A percentile compares a stretch with the other conserved stretches of the same genome.
These are phyloP conservation scores for Octopus bimaculoides DNA, from an alignment of 1,140 invertebrate species.

Conservation along the genomic window DNA sequence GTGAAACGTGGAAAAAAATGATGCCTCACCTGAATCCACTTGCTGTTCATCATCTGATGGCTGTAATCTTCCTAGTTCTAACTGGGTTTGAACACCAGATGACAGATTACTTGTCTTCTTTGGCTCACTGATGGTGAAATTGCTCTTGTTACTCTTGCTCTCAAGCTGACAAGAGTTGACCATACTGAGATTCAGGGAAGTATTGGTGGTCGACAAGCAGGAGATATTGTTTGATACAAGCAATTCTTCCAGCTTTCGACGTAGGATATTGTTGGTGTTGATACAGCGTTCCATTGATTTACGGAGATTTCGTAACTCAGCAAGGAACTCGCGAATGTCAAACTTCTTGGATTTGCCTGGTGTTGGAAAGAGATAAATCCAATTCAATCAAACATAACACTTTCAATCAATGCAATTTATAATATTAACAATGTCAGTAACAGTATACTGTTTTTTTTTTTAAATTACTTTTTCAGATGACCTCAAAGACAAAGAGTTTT, in stretches of 20 bases:
- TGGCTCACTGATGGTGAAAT: neutral
- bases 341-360: slow-evolving; percentile 11
- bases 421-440: no score
- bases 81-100: neutral
- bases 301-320: slow-evolving; percentile 50
- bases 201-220: neutral
- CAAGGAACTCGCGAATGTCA: slow-evolving; percentile 43
- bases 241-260: slow-evolving; percentile 49
- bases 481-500: no score
- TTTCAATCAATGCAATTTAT: no score
- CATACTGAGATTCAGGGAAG: no score
- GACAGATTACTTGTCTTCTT: neutral
- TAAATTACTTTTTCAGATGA: no score
- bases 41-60: neutral
- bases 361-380: neutral
- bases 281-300: slow-evolving; percentile 54
- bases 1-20: neutral
- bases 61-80: neutral
- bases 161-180: no score
- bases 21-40: neutral
- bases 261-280: slow-evolving; percentile 53
- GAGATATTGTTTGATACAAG: slow-evolving; percentile 17
- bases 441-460: no score
- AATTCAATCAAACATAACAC: neutral
- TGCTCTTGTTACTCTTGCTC: no score